Conservation (phyloP, 2,888 invertebrate species). For the Eledona agricola region DNA sequence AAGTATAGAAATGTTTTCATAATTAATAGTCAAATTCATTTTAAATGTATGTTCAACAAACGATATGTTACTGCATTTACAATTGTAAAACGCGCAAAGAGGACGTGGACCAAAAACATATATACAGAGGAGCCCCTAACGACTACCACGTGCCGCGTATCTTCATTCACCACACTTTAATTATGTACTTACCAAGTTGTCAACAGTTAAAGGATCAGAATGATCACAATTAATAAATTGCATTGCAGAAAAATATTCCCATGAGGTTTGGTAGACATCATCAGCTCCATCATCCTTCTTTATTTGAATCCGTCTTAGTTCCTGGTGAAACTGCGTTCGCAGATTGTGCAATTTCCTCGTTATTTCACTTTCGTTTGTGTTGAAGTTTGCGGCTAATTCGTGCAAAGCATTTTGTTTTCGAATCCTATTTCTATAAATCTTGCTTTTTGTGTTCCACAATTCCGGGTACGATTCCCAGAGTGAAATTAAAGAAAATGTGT, state of each 20-base stretch:
- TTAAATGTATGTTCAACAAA: no score
- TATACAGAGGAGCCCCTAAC: no score
- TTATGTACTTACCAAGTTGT: no score
- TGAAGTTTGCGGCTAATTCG: background rate
- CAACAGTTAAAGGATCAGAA: no score
- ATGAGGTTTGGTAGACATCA: background rate
- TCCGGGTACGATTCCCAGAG: background rate
- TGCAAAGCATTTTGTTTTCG: background rate
- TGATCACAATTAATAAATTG: background rate
- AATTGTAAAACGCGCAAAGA: no score
- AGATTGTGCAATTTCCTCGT: slow-evolving; percentile 2
- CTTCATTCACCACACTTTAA: no score
- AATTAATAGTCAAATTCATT: no score
- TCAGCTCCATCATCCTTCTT: background rate
- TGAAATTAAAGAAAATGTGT: slow-evolving; percentile 2
- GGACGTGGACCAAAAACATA: no score
- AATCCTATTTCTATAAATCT: background rate
- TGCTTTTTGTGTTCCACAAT: slow-evolving; percentile 1
- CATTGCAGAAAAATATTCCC: slow-evolving; percentile 1
- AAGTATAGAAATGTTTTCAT: no score
- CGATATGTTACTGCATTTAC: no score
- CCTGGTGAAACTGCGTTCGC: slow-evolving; percentile 5
- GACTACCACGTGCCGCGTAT: no score
- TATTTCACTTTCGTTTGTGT: slow-evolving; percentile 1
- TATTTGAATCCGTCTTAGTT: background rate